Conservation (phyloP, 2,797 vertebrate species). For the Acridotheres tristis region DNA sequence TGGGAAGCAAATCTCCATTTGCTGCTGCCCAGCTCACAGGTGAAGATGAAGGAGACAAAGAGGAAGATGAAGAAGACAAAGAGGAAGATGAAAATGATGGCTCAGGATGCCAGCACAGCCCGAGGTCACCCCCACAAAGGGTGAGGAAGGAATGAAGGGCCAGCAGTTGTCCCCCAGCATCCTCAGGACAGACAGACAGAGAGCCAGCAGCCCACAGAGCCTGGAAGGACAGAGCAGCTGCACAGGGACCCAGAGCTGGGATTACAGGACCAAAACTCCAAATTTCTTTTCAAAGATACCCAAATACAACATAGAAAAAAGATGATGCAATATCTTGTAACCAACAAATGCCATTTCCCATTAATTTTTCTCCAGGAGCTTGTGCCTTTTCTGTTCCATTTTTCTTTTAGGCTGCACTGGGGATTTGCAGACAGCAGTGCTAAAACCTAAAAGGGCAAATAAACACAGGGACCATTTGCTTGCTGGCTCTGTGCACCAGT, state of each 20-base stretch:
- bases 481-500: not conserved
- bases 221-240: not conserved
- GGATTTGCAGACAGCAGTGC: not conserved
- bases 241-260: not conserved
- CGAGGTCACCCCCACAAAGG: not conserved
- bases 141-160: not conserved
- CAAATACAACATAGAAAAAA: not conserved
- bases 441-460: slow-evolving; percentile 34
- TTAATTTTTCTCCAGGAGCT: not conserved
- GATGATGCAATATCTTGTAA: not conserved
- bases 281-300: not conserved
- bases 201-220: not conserved
- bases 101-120: not conserved
- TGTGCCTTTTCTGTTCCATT: not conserved
- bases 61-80: not conserved
- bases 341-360: not conserved
- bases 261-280: not conserved
- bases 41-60: not conserved
- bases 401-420: not conserved
- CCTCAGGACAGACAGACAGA: no score
- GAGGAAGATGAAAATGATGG: not conserved
- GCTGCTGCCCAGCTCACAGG: not conserved
- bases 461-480: slow-evolving; percentile 16
- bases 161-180: not conserved
- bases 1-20: not conserved